Evolutionary conservation across 2,113 vertebrate genomes (phyloP).

Genomic region (Cromileptes altivelis): DNA sequence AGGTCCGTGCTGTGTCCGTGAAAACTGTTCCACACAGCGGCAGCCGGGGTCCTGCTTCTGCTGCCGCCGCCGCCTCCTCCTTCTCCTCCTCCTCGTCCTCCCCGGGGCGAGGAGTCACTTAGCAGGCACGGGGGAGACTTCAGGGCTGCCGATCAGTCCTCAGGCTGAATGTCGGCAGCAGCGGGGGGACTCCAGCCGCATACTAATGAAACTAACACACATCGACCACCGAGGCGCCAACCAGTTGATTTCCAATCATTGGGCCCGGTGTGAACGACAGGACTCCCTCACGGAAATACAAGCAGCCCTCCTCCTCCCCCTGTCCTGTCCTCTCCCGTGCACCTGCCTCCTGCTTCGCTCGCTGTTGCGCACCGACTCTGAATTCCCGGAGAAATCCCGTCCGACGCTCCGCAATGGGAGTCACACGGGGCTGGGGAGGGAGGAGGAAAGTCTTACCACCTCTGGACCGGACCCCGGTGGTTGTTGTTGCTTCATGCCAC

Average conservation of each 20-base stretch:
- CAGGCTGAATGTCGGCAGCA: slow-evolving; percentile 65
- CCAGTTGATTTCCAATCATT: slow-evolving; percentile 72
- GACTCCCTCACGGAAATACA: slow-evolving; percentile 56
- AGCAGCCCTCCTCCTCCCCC: slow-evolving; percentile 25
- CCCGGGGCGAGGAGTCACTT: slow-evolving; percentile 75
- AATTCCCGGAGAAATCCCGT: slow-evolving; percentile 71
- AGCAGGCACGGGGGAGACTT: slow-evolving; percentile 70
- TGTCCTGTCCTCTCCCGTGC: slow-evolving; percentile 64
- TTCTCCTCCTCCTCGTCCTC: slow-evolving; percentile 60
- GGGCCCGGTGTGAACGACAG: slow-evolving; percentile 29
- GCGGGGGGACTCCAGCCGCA: slow-evolving; percentile 65
- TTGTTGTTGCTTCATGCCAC: slow-evolving; percentile 14
- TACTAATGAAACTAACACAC: slow-evolving; percentile 72
- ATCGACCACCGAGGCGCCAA: slow-evolving; percentile 57
- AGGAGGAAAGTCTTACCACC: slow-evolving; percentile 16
- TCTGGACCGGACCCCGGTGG: slow-evolving; percentile 25
- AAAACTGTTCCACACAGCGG: slow-evolving; percentile 30
- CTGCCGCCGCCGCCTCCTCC: slow-evolving; percentile 37
- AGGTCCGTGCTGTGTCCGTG: slow-evolving; percentile 51
- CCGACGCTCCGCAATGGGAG: slow-evolving; percentile 67
- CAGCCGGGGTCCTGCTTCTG: slow-evolving; percentile 51
- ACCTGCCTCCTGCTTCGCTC: slow-evolving; percentile 81
- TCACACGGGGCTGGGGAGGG: slow-evolving; percentile 38
- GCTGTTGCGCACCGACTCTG: slow-evolving; percentile 77
- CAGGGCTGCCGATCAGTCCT: slow-evolving; percentile 72